Conservation (phyloP, 2,797 vertebrate genomes). For the Selene dorsalis region DNA sequence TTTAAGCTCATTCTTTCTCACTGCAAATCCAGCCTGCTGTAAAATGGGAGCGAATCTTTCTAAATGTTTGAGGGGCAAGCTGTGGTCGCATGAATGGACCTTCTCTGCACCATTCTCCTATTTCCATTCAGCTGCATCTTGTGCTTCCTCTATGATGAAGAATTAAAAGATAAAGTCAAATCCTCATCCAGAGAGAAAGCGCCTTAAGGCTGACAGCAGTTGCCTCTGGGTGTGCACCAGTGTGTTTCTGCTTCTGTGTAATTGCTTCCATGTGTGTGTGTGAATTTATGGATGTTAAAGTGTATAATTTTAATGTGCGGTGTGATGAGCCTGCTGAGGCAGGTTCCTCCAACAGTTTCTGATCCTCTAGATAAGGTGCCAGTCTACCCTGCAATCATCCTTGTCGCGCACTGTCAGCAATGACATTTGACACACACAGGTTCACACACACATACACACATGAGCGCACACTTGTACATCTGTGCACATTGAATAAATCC, state of each 20-base stretch:
- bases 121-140: conserved; percentile 47
- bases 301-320: conserved; percentile 3
- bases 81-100: conserved; percentile 57
- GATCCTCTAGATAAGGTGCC: conserved; percentile 45
- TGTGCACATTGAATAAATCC: conserved; percentile 39
- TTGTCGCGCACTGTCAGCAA: not conserved
- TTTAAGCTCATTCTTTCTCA: conserved; percentile 67
- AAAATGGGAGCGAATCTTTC: conserved; percentile 65
- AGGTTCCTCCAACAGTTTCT: conserved; percentile 21
- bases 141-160: conserved; percentile 47
- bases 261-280: not conserved
- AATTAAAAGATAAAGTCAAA: conserved; percentile 73
- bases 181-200: conserved; percentile 54
- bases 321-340: conserved; percentile 19
- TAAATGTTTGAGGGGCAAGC: conserved; percentile 51
- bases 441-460: not conserved
- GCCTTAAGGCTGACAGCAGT: conserved; percentile 43
- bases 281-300: not conserved
- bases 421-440: conserved; percentile 4
- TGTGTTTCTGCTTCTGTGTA: conserved; percentile 32
- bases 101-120: conserved; percentile 27
- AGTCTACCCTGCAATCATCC: not conserved
- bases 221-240: conserved; percentile 19
- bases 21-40: conserved; percentile 62
- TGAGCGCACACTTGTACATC: conserved; percentile 5